Percentiles rank a stretch among this genome's conserved stretches.
These are phyloP conservation scores for Ictidomys tridecemlineatus DNA, from an alignment of 2,113 vertebrate species.

Conservation along the genomic window DNA sequence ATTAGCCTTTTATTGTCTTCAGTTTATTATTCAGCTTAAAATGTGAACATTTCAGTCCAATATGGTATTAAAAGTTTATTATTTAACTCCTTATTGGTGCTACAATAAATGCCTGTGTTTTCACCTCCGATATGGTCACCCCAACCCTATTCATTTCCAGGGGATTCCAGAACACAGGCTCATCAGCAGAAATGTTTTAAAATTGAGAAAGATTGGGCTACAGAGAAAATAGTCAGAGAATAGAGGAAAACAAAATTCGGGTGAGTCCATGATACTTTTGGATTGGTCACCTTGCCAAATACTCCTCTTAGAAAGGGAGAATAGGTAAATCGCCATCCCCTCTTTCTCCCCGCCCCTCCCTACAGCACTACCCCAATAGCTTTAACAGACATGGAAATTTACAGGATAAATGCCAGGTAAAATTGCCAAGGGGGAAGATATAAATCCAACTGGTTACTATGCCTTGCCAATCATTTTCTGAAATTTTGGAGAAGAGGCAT, in stretches of 20 bases:
- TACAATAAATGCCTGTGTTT: not conserved
- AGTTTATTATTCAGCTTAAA: not conserved
- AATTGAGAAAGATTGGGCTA: not conserved
- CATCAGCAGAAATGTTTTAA: not conserved
- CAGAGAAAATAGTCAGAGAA: not conserved
- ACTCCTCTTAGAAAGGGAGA: not conserved
- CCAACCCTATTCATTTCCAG: not conserved
- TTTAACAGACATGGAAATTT: constrained; percentile 65
- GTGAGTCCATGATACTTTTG: not conserved
- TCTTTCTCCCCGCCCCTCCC: not conserved
- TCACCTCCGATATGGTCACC: not conserved
- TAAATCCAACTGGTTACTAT: constrained; percentile 60
- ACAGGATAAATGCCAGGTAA: constrained; percentile 48
- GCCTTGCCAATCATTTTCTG: not conserved
- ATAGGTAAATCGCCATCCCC: not conserved
- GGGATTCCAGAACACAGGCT: not conserved
- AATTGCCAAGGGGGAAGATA: constrained; percentile 16
- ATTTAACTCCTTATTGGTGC: not conserved
- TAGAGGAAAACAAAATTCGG: not conserved
- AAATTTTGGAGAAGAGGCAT: not conserved
- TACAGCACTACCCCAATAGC: not conserved
- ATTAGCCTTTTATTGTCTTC: constrained; percentile 22
- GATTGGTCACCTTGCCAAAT: not conserved
- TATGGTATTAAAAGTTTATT: not conserved
- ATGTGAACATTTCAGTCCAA: not conserved